These are phyloP conservation scores for Hyaena hyaena DNA, from an alignment of 2,113 vertebrate species.

Conservation along the genomic window DNA sequence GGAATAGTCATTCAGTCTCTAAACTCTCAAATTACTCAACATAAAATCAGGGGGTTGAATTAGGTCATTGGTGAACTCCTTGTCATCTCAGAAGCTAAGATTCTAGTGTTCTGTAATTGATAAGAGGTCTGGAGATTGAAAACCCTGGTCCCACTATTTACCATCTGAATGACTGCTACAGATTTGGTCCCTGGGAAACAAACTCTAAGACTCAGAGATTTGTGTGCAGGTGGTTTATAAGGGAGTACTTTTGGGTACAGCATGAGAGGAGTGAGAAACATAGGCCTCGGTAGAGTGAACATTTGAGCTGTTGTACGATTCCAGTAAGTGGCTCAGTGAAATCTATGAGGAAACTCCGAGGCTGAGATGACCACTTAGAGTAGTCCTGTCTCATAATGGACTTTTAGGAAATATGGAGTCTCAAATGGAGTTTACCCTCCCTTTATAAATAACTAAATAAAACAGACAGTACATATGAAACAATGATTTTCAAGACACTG, in stretches of 20 bases:
- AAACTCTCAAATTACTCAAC: not conserved
- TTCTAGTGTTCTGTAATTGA: not conserved
- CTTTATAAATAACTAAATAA: slow-evolving; percentile 10
- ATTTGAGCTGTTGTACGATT: not conserved
- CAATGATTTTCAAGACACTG: not conserved
- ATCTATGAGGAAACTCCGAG: not conserved
- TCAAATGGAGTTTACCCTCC: not conserved
- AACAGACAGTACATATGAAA: not conserved
- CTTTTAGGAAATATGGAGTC: not conserved
- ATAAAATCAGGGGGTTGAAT: not conserved
- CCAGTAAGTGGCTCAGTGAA: not conserved
- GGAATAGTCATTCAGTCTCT: not conserved
- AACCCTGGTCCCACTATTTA: not conserved
- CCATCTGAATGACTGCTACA: not conserved
- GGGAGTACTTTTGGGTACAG: not conserved
- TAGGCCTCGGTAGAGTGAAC: not conserved
- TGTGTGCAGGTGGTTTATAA: not conserved
- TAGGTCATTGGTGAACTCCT: not conserved
- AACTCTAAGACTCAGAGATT: not conserved
- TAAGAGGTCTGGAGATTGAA: not conserved
- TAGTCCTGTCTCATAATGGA: not conserved
- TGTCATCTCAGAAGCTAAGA: not conserved
- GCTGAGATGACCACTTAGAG: not conserved
- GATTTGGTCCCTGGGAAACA: not conserved
- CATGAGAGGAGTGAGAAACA: not conserved